These are phyloP conservation scores for Electrona antarctica DNA, from an alignment of 2,113 vertebrate species.

Conservation along the genomic window DNA sequence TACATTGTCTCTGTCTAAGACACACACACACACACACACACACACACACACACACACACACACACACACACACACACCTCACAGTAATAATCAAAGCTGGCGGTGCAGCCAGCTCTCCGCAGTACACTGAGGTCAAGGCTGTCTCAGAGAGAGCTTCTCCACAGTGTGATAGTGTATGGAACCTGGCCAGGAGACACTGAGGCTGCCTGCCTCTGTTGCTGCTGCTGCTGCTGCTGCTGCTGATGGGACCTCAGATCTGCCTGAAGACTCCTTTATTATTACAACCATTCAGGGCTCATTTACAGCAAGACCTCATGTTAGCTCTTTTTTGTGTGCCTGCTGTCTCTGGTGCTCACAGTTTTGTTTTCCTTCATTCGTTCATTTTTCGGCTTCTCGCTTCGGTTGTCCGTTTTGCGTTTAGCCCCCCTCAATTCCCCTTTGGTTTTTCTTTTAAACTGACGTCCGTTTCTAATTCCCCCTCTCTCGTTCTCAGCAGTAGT, in stretches of 20 bases:
- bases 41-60: neutral
- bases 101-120: neutral
- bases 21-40: neutral
- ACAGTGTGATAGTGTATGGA: constrained; percentile 39
- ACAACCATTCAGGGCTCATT: constrained; percentile 26
- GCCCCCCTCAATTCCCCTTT: neutral
- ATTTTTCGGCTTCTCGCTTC: too few relatives aligned
- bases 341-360: too few relatives aligned
- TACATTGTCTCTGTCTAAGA: constrained; percentile 17
- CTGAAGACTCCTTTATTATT: constrained; percentile 32
- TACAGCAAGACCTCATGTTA: neutral
- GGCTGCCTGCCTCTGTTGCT: neutral
- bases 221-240: neutral
- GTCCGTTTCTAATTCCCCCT: neutral
- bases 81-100: neutral
- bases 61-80: neutral
- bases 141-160: constrained; percentile 9
- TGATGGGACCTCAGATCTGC: constrained; percentile 21
- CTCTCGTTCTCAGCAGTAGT: constrained; percentile 14
- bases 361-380: too few relatives aligned
- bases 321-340: neutral
- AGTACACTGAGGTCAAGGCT: constrained; percentile 6
- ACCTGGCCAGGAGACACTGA: constrained; percentile 30
- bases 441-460: neutral
- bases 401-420: neutral